Evolutionary conservation across 1,140 invertebrate species (phyloP).

Genomic region (Drosophila serrata): DNA sequence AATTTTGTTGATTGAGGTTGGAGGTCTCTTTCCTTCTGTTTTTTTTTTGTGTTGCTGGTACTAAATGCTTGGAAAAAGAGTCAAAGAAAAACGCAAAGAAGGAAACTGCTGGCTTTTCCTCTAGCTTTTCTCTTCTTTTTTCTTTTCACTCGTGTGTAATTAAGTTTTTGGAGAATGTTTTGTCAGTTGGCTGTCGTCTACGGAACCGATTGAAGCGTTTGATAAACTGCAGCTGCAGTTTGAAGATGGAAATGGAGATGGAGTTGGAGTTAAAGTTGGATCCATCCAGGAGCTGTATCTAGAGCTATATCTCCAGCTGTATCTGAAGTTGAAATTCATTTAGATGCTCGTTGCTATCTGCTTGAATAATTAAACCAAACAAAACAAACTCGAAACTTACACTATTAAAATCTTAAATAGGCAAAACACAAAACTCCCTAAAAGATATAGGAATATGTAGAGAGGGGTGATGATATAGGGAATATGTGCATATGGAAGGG

Average conservation of each 20-base stretch:
- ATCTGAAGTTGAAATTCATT: constrained; percentile 21
- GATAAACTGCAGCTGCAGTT: constrained; percentile 42
- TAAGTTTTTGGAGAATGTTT: constrained; percentile 41
- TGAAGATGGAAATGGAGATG: background rate
- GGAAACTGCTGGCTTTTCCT: constrained; percentile 12
- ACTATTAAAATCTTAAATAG: constrained; percentile 11
- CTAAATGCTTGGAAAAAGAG: constrained; percentile 19
- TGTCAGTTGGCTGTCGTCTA: constrained; percentile 43
- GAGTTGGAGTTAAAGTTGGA: background rate
- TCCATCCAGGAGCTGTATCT: background rate
- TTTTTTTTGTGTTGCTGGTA: background rate
- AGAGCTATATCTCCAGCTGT: background rate
- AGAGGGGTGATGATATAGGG: background rate
- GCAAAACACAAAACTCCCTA: constrained; percentile 1
- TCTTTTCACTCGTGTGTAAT: constrained; percentile 28
- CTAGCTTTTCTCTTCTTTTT: background rate
- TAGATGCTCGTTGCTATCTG: constrained; percentile 32
- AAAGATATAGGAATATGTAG: background rate
- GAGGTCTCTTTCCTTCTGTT: background rate
- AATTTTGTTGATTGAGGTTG: constrained; percentile 41
- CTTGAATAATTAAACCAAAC: constrained; percentile 41
- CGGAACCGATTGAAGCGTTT: constrained; percentile 31
- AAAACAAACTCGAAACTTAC: constrained; percentile 22
- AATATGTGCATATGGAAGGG: background rate
- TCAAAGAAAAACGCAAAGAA: constrained; percentile 15